Evolutionary conservation across 2,113 vertebrate genomes (phyloP), one percentile per base, ranked within the genome.

Genomic region (Microcebus jonahi): DNA sequence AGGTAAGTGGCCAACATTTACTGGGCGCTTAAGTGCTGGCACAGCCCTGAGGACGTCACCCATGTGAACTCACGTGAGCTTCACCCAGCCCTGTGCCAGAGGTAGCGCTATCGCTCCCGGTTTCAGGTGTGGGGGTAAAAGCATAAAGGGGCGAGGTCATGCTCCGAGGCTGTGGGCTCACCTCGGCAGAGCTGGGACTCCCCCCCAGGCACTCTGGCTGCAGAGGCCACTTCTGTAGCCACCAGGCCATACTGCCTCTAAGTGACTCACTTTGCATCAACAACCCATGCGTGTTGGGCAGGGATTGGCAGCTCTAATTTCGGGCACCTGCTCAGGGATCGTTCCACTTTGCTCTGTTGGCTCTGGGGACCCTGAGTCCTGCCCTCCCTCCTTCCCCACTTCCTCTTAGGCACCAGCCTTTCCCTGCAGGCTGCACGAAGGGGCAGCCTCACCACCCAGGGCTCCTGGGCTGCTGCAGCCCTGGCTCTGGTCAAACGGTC

Each of bases 251-350:
- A 48, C 39, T 39, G 25, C 67, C 63, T 81, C 2, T 25, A 25
- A 34, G 67, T 3, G 50, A 27, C 39, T 34, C 8, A 3, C 34
- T 12, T 48, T 6, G 18, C 0, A 0, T 21, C 27, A 17, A 15
- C 1, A 8, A 34, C 23, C 85, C 36, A 1, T 0, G 9, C 18
- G 12, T 14, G 48, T 50, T 34, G 20, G 25, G 23, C 3, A 21
- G 67, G 42, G 48, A 21, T 0, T 7, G 42, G n/a, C 23, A 18
- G 53, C 21, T 55, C 18, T 75, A 15, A 12, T 39, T 45, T 27
- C 48, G 59, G 91, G 75, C 1, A 1, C 53, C 75, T 0, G 0
- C 42, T 59, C 34, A 20, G 77, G 83, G 63, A 36, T 23, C 9
- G 17, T 53, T 53, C 42, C 20, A 5, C 57, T 31, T 8, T 65